These are phyloP conservation scores for Neocloeon triangulifer DNA, from an alignment of 1,140 invertebrate genomes.

Conservation along the genomic window DNA sequence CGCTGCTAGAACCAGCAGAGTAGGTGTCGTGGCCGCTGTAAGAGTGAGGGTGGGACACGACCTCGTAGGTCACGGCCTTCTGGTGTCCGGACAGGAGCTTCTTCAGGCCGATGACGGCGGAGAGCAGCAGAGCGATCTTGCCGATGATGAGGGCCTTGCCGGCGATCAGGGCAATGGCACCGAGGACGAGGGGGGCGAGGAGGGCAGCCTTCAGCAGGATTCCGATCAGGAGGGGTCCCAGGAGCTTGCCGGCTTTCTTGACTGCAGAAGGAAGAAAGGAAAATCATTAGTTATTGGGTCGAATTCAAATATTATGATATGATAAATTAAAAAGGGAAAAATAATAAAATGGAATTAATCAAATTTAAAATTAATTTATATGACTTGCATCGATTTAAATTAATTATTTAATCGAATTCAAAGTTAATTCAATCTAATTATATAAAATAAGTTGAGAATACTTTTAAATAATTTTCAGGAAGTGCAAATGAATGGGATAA, in stretches of 20 bases:
- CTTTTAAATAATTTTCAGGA: too few relatives aligned
- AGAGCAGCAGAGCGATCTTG: constrained; percentile 58
- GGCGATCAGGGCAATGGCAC: constrained; percentile 56
- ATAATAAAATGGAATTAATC: too few relatives aligned
- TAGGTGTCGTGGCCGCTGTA: constrained; percentile 19
- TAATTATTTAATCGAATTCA: too few relatives aligned
- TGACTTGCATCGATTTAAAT: too few relatives aligned
- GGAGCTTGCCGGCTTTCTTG: constrained; percentile 50
- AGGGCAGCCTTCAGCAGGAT: constrained; percentile 54
- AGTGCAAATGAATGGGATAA: too few relatives aligned
- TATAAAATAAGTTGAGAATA: too few relatives aligned
- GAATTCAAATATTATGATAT: too few relatives aligned
- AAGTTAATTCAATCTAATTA: too few relatives aligned
- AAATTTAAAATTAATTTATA: too few relatives aligned
- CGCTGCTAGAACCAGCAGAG: constrained; percentile 34
- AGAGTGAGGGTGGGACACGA: constrained; percentile 59
- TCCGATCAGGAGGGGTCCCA: constrained; percentile 49
- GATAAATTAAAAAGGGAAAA: too few relatives aligned
- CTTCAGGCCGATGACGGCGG: constrained; percentile 59
- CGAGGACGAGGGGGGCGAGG: constrained; percentile 46
- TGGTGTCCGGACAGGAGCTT: constrained; percentile 45
- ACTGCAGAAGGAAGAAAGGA: constrained; percentile 23
- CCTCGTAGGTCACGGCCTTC: constrained; percentile 66
- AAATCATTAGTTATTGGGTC: too few relatives aligned
- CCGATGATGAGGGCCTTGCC: constrained; percentile 63